These are phyloP conservation scores for pig (Sus scrofa) DNA, from an alignment of 2,113 vertebrate species.

Conservation along the genomic window DNA sequence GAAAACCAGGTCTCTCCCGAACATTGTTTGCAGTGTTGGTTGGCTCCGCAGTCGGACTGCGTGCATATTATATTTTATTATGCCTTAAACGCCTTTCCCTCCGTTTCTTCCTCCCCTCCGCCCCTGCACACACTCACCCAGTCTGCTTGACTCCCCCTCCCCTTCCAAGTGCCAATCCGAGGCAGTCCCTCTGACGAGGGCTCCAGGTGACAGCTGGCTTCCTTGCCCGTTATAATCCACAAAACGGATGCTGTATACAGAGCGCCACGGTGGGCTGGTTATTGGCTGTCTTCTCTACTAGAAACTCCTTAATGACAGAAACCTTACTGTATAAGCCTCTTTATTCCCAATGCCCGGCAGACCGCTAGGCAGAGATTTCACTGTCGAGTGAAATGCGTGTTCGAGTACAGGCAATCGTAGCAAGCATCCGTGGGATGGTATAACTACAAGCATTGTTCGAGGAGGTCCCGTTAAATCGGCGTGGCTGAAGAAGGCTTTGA, in stretches of 20 bases:
- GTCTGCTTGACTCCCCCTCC: neutral
- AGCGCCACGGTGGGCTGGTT: neutral
- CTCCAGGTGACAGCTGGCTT: neutral
- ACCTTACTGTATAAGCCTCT: neutral
- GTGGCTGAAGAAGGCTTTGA: neutral
- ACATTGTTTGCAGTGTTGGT: neutral
- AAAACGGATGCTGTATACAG: neutral
- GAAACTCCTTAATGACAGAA: neutral
- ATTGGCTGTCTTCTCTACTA: neutral
- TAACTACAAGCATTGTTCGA: neutral
- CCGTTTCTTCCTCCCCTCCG: neutral
- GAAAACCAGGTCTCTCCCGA: neutral
- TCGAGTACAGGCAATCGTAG: neutral
- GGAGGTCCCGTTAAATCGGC: neutral
- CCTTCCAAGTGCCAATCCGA: neutral
- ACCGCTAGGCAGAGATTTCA: neutral
- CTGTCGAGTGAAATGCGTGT: neutral
- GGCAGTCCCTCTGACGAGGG: neutral
- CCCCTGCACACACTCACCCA: neutral
- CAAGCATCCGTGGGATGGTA: neutral
- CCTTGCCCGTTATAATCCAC: neutral
- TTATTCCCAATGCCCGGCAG: neutral
- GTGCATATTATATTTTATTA: neutral
- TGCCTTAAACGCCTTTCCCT: neutral
- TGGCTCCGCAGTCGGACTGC: neutral